A percentile compares a stretch with the other conserved stretches of the same genome.
Conservation (phyloP, 2,797 vertebrate genomes). For the Labroides dimidiatus region DNA sequence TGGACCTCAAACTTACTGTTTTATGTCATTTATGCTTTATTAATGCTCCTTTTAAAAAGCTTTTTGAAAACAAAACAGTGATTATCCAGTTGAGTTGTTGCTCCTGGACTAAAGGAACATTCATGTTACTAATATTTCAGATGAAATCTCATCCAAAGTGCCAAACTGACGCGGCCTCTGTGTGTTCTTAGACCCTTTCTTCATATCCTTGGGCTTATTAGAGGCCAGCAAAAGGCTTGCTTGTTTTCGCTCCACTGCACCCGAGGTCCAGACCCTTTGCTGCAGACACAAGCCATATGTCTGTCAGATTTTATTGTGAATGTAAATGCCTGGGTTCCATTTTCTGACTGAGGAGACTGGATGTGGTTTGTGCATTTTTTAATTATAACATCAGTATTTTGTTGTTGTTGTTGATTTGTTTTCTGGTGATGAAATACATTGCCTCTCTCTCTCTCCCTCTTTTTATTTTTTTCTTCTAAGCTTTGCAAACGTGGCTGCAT, state of each 20-base stretch:
- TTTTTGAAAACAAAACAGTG: constrained; percentile 66
- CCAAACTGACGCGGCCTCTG: constrained; percentile 48
- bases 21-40: constrained; percentile 52
- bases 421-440: constrained; percentile 40
- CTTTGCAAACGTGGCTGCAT: constrained; percentile 8
- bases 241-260: constrained; percentile 58
- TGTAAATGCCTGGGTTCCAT: constrained; percentile 62
- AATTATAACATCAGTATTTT: constrained; percentile 36
- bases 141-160: constrained; percentile 45
- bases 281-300: constrained; percentile 71
- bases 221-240: constrained; percentile 49
- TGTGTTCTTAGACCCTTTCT: constrained; percentile 51
- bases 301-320: constrained; percentile 74
- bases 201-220: constrained; percentile 63
- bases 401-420: constrained; percentile 34
- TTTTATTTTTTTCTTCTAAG: constrained; percentile 1
- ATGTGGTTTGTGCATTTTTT: constrained; percentile 44
- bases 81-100: constrained; percentile 62
- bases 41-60: constrained; percentile 35
- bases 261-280: constrained; percentile 53
- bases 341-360: constrained; percentile 49
- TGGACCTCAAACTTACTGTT: constrained; percentile 49
- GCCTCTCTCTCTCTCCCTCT: constrained; percentile 14
- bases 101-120: constrained; percentile 55
- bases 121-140: constrained; percentile 57